A percentile compares a stretch with the other conserved stretches of the same genome.
Conservation (phyloP, 2,113 vertebrate species). For the Hemicordylus capensis region DNA sequence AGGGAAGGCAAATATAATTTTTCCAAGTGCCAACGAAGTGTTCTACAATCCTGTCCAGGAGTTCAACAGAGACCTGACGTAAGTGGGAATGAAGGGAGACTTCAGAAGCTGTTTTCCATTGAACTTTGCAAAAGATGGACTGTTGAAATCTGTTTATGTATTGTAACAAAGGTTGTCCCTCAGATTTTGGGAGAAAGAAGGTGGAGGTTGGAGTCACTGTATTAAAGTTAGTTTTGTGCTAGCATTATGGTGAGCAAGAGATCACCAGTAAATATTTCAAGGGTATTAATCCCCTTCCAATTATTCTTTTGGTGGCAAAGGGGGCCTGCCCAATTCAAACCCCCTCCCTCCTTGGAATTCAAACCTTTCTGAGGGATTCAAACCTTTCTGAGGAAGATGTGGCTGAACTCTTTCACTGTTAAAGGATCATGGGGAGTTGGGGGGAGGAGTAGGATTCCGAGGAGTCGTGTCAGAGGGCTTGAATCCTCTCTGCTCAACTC, state of each 20-base stretch:
- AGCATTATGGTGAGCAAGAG: background rate
- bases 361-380: too few species aligned
- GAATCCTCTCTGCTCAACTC: background rate
- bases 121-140: background rate
- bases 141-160: background rate
- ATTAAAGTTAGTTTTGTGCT: background rate
- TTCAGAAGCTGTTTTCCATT: background rate
- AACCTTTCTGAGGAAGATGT: too few species aligned
- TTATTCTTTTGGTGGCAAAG: background rate
- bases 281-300: background rate
- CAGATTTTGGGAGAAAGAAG: background rate
- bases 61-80: constrained; percentile 93
- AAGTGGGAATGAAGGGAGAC: constrained; percentile 60
- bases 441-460: background rate
- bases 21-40: constrained; percentile 88
- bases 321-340: background rate
- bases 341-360: too few species aligned
- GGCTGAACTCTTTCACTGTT: background rate
- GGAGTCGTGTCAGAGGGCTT: background rate
- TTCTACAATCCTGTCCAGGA: constrained; percentile 95
- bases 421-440: too few species aligned
- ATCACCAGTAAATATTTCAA: background rate
- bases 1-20: constrained; percentile 85
- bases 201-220: background rate
- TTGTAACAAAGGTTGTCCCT: background rate